Base-by-base conservation (phyloP, 2,113 vertebrate genomes). In the Chunga burmeisteri region DNA sequence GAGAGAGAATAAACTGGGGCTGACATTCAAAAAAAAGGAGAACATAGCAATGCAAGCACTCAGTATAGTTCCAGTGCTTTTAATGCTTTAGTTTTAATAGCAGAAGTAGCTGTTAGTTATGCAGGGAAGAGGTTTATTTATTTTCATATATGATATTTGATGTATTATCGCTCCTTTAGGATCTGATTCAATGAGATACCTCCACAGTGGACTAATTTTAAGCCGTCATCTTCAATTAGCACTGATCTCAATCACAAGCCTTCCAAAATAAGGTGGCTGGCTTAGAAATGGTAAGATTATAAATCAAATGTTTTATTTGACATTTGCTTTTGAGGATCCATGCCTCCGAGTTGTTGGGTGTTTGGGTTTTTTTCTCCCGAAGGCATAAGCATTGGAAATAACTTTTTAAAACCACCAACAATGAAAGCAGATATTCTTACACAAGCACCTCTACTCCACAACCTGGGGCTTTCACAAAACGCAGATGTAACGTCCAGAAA, bases 171-270 rank as follows among this genome's bases (percentile, higher is more conserved):
- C n/a, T 94, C 88, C 79, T 94, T 86, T 86, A 96, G 88, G 90
- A 90, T 70, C n/a, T 81, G 78, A 92, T 86, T 90, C 96, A 83
- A 83, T 56, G 55, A 92, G 75, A 86, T 93, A 81, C 71, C 88
- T 90, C 79, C 42, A 7, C 62, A 94, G 88, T 36, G 67, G 67
- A 75, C 63, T 96, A 90, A 95, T 96, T 94, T 95, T 81, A 90
- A 96, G 59, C 29, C 20, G 3, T 71, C 94, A 71, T 90, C 88
- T 94, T 95, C 90, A 97, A 86, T 96, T 96, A 96, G 81, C 71
- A 40, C 16, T 74, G 82, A 88, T 94, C 71, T 96, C 90, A 88
- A 90, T 86, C 79, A 92, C 16, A 63, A 62, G 38, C 63, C 26
- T 96, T 83, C 67, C 72, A 81, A 88, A 92, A 88, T 44, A 81